Conservation (phyloP, 1,140 invertebrate genomes). For the Drosophila arawakana region DNA sequence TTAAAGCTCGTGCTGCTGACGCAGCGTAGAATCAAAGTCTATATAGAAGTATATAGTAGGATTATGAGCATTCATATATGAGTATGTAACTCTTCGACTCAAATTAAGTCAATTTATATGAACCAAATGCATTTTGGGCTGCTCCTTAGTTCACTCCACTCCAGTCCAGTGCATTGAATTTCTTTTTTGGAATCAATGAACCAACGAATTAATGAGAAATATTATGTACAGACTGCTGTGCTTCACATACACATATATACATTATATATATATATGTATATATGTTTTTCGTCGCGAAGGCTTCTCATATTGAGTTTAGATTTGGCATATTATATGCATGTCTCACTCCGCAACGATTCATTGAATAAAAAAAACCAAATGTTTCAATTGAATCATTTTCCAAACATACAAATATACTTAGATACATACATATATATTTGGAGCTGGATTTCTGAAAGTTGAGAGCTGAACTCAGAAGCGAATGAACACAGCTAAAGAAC, state of each 20-base stretch:
- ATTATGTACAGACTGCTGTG: conserved; percentile 49
- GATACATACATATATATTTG: background rate
- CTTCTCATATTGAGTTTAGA: conserved; percentile 32
- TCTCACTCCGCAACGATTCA: conserved; percentile 49
- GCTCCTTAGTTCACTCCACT: conserved; percentile 39
- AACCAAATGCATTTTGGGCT: conserved; percentile 29
- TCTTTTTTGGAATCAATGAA: conserved; percentile 80
- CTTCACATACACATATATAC: too few relatives aligned
- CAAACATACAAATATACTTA: conserved; percentile 5
- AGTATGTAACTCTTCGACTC: conserved; percentile 45
- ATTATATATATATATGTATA: too few relatives aligned
- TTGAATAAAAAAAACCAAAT: conserved; percentile 57
- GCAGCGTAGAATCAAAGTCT: conserved; percentile 52
- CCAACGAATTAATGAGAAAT: conserved; percentile 69
- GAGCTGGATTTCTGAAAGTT: conserved; percentile 13
- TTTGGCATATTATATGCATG: conserved; percentile 33
- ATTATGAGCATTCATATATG: background rate
- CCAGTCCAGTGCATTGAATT: conserved; percentile 64
- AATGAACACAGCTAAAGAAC: background rate
- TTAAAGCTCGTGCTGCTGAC: conserved; percentile 58
- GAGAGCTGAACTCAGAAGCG: background rate
- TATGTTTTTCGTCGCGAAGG: conserved; percentile 13
- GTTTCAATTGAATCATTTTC: conserved; percentile 68
- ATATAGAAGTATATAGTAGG: conserved; percentile 5
- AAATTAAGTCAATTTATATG: conserved; percentile 51